These are phyloP conservation scores for Mareca penelope DNA, from an alignment of 2,797 vertebrate genomes.

Conservation along the genomic window DNA sequence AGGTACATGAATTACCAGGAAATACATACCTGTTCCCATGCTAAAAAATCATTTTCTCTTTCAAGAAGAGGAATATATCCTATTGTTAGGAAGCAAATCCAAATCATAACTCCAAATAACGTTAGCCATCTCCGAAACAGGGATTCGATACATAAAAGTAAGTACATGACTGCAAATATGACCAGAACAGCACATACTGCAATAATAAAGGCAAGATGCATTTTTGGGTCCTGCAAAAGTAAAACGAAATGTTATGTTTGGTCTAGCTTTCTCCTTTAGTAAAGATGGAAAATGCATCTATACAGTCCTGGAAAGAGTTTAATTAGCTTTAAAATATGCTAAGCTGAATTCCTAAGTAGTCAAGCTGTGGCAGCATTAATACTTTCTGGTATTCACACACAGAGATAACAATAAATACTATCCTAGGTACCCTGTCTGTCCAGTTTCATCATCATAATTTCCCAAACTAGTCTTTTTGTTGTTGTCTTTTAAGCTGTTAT, in stretches of 20 bases:
- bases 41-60: background rate
- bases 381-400: background rate
- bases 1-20: background rate
- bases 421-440: background rate
- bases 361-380: background rate
- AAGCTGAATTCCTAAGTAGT: background rate
- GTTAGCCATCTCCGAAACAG: constrained; percentile 86
- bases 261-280: background rate
- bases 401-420: background rate
- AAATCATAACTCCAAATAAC: constrained; percentile 84
- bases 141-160: constrained; percentile 87
- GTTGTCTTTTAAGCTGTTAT: background rate
- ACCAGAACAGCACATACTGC: constrained; percentile 83
- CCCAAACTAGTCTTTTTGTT: background rate
- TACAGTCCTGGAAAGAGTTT: background rate
- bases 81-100: constrained; percentile 88
- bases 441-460: background rate
- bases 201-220: constrained; percentile 81
- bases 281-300: background rate
- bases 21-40: constrained; percentile 90
- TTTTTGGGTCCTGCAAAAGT: constrained; percentile 63
- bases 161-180: constrained; percentile 85
- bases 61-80: constrained; percentile 89
- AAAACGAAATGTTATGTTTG: background rate
- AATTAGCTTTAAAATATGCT: background rate